phyloP scores from a whole-genome alignment of 35 echinoderm and acorn worm species.

The Apostichopus parvimensis region DNA sequence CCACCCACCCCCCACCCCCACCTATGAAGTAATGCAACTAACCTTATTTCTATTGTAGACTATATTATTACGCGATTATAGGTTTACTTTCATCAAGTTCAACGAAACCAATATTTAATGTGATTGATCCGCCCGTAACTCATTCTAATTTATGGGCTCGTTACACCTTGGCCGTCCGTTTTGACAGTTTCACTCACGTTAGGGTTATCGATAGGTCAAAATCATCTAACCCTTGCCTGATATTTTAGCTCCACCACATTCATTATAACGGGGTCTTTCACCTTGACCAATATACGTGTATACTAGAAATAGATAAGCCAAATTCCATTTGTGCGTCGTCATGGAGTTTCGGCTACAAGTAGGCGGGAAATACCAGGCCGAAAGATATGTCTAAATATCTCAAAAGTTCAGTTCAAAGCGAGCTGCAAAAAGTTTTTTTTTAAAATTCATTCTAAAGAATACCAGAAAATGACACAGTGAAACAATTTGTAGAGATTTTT shows the following conservation, averaged over 20 bases:
- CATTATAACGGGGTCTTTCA: background rate
- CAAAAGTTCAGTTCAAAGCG: too few species aligned
- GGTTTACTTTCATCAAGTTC: background rate
- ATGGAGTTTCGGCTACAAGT: too few species aligned
- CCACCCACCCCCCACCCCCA: too few species aligned
- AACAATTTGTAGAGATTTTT: too few species aligned
- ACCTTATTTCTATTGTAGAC: too few species aligned
- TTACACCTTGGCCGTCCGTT: background rate
- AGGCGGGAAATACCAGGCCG: too few species aligned
- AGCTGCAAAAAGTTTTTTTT: too few species aligned
- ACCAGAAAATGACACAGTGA: too few species aligned
- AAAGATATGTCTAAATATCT: too few species aligned
- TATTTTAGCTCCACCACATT: background rate
- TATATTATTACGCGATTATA: background rate
- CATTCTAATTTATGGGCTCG: background rate
- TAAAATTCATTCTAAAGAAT: too few species aligned
- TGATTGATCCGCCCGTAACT: background rate
- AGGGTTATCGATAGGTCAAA: background rate
- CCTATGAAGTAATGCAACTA: too few species aligned
- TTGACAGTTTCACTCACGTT: slow-evolving; percentile 10
- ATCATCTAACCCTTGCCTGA: background rate
- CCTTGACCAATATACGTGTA: background rate
- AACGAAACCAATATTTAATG: background rate
- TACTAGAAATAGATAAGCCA: background rate
- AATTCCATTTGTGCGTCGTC: slow-evolving; percentile 4